These are phyloP conservation scores for Cerceris ruficornis DNA, from an alignment of 2,888 invertebrate species.

Conservation along the genomic window DNA sequence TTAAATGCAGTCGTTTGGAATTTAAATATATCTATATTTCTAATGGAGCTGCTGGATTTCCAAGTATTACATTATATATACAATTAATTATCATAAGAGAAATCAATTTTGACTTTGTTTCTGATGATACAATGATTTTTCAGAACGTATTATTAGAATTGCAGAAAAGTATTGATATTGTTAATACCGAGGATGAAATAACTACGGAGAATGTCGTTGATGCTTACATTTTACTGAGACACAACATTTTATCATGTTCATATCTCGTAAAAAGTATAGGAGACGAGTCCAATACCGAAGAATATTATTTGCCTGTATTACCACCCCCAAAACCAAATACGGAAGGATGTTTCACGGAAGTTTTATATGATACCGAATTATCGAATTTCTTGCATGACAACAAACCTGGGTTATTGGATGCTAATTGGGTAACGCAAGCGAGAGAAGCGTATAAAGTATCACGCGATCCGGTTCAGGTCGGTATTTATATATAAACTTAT, in stretches of 20 bases:
- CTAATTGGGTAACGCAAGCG: slow-evolving; percentile 74
- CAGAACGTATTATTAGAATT: slow-evolving; percentile 73
- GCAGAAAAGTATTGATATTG: slow-evolving; percentile 65
- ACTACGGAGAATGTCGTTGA: slow-evolving; percentile 69
- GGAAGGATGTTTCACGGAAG: slow-evolving; percentile 16
- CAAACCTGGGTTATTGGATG: slow-evolving; percentile 74
- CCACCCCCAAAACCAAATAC: slow-evolving; percentile 61
- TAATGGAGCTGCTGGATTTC: slow-evolving; percentile 70
- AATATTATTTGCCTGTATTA: slow-evolving; percentile 67
- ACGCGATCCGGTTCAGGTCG: slow-evolving; percentile 68
- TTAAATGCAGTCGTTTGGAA: slow-evolving; percentile 76
- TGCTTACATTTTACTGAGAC: slow-evolving; percentile 72
- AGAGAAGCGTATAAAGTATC: slow-evolving; percentile 73
- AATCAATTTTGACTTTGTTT: not conserved
- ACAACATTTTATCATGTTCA: slow-evolving; percentile 72
- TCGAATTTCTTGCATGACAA: slow-evolving; percentile 68
- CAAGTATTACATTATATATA: slow-evolving; percentile 67
- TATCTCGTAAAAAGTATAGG: slow-evolving; percentile 69
- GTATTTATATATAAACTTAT: not conserved
- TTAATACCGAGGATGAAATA: slow-evolving; percentile 60
- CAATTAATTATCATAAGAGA: not conserved
- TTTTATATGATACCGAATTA: slow-evolving; percentile 66
- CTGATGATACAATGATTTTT: slow-evolving; percentile 18
- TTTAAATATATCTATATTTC: slow-evolving; percentile 73
- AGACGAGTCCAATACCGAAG: slow-evolving; percentile 62